Percentiles rank a stretch among this genome's conserved stretches.
phyloP scores from a whole-genome alignment of 2,888 invertebrate species.

The Orthosia gothica region DNA sequence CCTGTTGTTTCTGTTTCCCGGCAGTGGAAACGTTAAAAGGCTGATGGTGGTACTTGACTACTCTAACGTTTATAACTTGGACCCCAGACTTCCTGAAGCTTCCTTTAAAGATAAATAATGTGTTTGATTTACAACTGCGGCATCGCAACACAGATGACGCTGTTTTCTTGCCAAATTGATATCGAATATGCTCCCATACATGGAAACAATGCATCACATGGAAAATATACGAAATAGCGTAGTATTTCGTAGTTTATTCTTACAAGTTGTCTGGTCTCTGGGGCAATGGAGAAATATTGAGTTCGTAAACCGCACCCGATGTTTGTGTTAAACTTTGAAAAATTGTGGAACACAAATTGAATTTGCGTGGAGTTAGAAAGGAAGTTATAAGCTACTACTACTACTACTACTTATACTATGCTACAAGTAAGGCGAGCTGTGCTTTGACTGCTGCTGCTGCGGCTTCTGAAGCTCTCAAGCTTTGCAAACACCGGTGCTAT shows the following conservation, averaged over 20 bases:
- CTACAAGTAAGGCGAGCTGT: too few species aligned
- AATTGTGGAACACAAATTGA: conserved; percentile 11
- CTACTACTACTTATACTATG: too few species aligned
- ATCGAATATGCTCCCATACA: conserved; percentile 65
- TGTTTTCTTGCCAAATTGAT: conserved; percentile 72
- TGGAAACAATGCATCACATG: conserved; percentile 61
- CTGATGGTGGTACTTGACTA: not conserved
- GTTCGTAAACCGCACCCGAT: conserved; percentile 19
- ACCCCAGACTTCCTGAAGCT: conserved; percentile 48
- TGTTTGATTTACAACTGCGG: conserved; percentile 69
- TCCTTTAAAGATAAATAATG: conserved; percentile 73
- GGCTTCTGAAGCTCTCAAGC: too few species aligned
- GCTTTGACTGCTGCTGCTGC: too few species aligned
- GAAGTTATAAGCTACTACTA: not conserved
- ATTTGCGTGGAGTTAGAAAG: conserved; percentile 14
- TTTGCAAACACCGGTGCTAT: too few species aligned
- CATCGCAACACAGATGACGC: conserved; percentile 65
- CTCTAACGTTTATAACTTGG: conserved; percentile 30
- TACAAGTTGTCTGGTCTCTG: conserved; percentile 34
- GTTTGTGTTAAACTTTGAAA: conserved; percentile 25
- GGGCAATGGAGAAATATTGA: conserved; percentile 45
- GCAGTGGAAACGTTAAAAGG: too few species aligned
- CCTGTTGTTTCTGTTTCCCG: too few species aligned
- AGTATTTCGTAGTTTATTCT: conserved; percentile 30
- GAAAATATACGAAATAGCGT: conserved; percentile 40